A percentile compares a stretch with the other conserved stretches of the same genome.
Conservation (phyloP, 2,888 invertebrate species). For the Mechanitis mazaeus region DNA sequence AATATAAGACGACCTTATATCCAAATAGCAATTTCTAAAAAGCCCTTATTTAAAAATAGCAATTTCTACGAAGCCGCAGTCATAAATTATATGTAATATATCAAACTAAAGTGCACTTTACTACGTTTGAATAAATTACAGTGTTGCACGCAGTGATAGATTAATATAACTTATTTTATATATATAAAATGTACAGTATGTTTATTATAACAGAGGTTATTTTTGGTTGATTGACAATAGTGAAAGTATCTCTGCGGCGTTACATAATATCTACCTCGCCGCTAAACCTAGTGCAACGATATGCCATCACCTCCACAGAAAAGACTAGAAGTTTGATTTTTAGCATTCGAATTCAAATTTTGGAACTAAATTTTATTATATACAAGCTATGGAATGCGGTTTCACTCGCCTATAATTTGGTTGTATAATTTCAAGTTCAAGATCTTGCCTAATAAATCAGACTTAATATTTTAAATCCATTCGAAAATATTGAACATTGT, state of each 20-base stretch:
- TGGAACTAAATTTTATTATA: too few relatives aligned
- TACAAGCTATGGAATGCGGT: too few relatives aligned
- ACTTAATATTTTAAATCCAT: too few relatives aligned
- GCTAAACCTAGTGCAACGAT: conserved; percentile 32
- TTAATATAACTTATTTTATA: not conserved
- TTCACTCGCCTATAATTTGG: too few relatives aligned
- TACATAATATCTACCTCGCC: conserved; percentile 63
- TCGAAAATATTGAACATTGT: too few relatives aligned
- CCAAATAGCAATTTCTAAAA: too few relatives aligned
- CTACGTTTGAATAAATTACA: not conserved
- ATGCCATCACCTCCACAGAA: conserved; percentile 10
- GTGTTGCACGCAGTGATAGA: not conserved
- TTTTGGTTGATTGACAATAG: conserved; percentile 43
- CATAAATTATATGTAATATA: not conserved
- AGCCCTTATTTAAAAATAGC: too few relatives aligned
- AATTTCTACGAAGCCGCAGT: not conserved
- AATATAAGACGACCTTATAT: too few relatives aligned
- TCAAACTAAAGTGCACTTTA: conserved; percentile 1
- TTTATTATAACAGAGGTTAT: conserved; percentile 33
- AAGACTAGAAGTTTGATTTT: not conserved
- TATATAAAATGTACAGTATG: not conserved
- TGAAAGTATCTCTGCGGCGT: conserved; percentile 59
- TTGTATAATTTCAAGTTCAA: too few relatives aligned
- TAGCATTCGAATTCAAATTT: too few relatives aligned
- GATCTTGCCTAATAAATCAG: too few relatives aligned